Conservation (phyloP, 2,888 invertebrate genomes). For the Parochlus steinenii region DNA sequence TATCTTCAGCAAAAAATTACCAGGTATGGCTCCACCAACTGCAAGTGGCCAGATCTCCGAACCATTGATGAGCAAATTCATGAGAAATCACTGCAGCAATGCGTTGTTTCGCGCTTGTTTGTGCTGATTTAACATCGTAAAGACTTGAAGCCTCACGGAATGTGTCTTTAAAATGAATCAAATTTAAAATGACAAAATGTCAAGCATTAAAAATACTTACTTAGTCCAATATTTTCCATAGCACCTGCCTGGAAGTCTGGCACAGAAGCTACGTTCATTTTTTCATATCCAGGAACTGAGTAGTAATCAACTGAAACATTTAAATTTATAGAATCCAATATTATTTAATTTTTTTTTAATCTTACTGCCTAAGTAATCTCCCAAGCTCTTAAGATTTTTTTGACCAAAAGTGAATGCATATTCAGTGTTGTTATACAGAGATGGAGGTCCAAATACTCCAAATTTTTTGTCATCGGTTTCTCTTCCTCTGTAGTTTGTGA, state of each 20-base stretch:
- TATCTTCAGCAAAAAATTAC: conserved; percentile 29
- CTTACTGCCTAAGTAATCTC: conserved; percentile 40
- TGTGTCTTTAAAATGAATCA: no score
- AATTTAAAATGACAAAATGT: no score
- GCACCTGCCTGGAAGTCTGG: conserved; percentile 72
- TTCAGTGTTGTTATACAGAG: conserved; percentile 44
- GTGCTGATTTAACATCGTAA: conserved; percentile 41
- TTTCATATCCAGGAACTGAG: conserved; percentile 38
- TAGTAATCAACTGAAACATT: no score
- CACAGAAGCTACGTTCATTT: conserved; percentile 72
- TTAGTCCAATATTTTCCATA: no score
- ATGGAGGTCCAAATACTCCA: conserved; percentile 50
- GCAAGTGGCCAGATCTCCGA: conserved; percentile 42
- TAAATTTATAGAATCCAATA: no score
- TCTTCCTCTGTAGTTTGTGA: conserved; percentile 48
- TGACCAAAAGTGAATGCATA: conserved; percentile 48
- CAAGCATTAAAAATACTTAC: neutral
- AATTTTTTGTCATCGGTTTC: conserved; percentile 26
- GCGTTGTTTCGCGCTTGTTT: conserved; percentile 39
- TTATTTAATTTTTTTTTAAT: no score
- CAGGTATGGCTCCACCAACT: conserved; percentile 39
- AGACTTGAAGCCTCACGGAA: conserved; percentile 54
- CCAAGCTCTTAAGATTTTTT: conserved; percentile 33
- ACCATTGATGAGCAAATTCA: conserved; percentile 51
- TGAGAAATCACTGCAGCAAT: conserved; percentile 23